phyloP scores from a whole-genome alignment of 2,797 vertebrate species.

The Schizothorax lantsangensis region DNA sequence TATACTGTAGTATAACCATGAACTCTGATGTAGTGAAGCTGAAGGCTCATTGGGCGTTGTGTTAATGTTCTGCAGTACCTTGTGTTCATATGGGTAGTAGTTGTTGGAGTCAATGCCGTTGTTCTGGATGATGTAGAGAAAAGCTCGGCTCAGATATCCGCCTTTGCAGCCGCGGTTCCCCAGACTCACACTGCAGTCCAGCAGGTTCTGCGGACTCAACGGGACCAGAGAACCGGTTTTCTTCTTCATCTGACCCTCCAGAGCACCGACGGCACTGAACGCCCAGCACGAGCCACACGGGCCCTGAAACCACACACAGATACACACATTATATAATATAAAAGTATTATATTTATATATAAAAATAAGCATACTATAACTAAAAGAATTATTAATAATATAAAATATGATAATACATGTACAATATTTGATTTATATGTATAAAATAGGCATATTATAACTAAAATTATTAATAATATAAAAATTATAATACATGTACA shows the following conservation, averaged over 20 bases:
- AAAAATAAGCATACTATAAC: not conserved
- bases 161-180: slow-evolving; percentile 79
- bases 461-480: too few species aligned
- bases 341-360: not conserved
- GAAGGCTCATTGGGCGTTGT: not conserved
- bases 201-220: slow-evolving; percentile 81
- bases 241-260: slow-evolving; percentile 80
- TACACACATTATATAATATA: not conserved
- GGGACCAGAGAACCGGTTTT: slow-evolving; percentile 68
- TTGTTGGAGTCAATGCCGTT: slow-evolving; percentile 76
- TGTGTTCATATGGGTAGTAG: slow-evolving; percentile 76
- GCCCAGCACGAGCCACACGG: slow-evolving; percentile 82
- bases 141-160: slow-evolving; percentile 74
- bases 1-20: too few species aligned
- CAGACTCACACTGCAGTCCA: slow-evolving; percentile 75
- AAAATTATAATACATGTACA: too few species aligned
- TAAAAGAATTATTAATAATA: not conserved
- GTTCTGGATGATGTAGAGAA: slow-evolving; percentile 74
- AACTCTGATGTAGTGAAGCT: not conserved
- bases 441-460: too few species aligned
- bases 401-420: too few species aligned
- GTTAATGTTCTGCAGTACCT: slow-evolving; percentile 63
- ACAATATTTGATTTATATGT: too few species aligned
- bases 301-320: slow-evolving; percentile 65
- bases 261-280: slow-evolving; percentile 78